Base-by-base conservation (phyloP, 23 tunicate genomes). In the Ascidia mentula region DNA sequence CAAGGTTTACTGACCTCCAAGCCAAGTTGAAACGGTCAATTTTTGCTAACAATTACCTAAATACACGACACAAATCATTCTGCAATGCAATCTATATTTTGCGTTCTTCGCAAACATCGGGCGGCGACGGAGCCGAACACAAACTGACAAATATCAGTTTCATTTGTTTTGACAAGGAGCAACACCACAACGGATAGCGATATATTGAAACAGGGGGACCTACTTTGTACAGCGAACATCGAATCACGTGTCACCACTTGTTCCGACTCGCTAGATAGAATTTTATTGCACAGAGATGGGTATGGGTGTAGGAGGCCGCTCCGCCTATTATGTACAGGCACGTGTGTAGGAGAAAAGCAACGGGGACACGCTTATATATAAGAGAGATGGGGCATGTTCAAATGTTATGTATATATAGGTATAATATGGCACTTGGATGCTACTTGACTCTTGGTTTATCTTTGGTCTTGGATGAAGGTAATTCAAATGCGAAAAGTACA, bases 61-160 rank as follows among this genome's bases (percentile, higher is more conserved):
- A n/a, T n/a, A n/a, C n/a, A n/a, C n/a, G n/a, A n/a, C n/a, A n/a
- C n/a, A n/a, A n/a, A n/a, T n/a, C n/a, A n/a, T n/a, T n/a, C n/a
- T 53, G 65, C 65, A 53, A 53, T 53, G 65, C 65, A 53, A 20
- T 53, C 65, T 53, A 53, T 53, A 9, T 53, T 53, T 53, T 26
- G 28, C 65, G 65, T 5, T 20, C 1, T 28, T 28, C 1, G 65
- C 65, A 53, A 53, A 53, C 65, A 28, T 53, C 65, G 13, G 65
- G 65, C 24, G 65, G 65, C 65, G 65, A 53, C 12, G 53, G 65
- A n/a, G n/a, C n/a, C 65, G 65, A 53, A 28, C 24, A 26, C 24
- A 53, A 26, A 9, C 7, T 1, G 2, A 53, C 22, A 53, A 3
- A 9, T 28, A 28, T 9, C 28, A 9, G 24, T 26, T 53, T 53